Evolutionary conservation across 2,113 vertebrate species (phyloP).

Genomic region (Sorex araneus): DNA sequence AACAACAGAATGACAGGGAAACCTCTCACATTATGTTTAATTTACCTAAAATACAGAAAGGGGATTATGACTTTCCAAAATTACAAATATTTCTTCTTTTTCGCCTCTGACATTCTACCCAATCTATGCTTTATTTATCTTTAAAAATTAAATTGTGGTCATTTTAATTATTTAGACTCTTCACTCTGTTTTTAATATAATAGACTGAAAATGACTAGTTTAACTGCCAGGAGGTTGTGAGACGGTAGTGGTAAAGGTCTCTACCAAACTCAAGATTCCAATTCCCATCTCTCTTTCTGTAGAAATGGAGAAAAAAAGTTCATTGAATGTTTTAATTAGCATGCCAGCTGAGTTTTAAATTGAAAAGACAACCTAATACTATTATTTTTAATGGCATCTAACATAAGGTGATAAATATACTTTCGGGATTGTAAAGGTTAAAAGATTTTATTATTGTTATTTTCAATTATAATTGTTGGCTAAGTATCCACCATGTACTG

Average conservation of each 20-base stretch:
- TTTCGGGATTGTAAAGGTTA: not conserved
- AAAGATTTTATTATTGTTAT: conserved; percentile 17
- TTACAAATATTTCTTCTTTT: not conserved
- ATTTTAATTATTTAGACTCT: conserved; percentile 66
- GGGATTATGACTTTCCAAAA: not conserved
- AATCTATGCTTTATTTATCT: conserved; percentile 49
- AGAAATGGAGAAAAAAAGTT: conserved; percentile 74
- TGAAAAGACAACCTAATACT: conserved; percentile 53
- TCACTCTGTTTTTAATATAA: conserved; percentile 52
- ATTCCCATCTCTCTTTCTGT: conserved; percentile 61
- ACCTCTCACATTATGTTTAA: not conserved
- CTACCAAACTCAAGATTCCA: conserved; percentile 62
- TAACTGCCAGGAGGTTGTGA: not conserved
- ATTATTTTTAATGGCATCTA: conserved; percentile 64
- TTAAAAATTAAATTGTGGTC: conserved; percentile 47
- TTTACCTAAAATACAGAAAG: not conserved
- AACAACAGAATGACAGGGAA: not conserved
- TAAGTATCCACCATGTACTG: not conserved
- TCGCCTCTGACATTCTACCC: conserved; percentile 2
- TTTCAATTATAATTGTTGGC: conserved; percentile 19
- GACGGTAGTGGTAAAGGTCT: conserved; percentile 16
- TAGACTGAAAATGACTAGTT: conserved; percentile 35
- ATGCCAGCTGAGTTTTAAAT: conserved; percentile 70
- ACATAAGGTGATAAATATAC: conserved; percentile 43
- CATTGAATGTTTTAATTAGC: conserved; percentile 69